A percentile compares a stretch with the other conserved stretches of the same genome.
Conservation (phyloP, 2,888 invertebrate species). For the Drosophila colorata region DNA sequence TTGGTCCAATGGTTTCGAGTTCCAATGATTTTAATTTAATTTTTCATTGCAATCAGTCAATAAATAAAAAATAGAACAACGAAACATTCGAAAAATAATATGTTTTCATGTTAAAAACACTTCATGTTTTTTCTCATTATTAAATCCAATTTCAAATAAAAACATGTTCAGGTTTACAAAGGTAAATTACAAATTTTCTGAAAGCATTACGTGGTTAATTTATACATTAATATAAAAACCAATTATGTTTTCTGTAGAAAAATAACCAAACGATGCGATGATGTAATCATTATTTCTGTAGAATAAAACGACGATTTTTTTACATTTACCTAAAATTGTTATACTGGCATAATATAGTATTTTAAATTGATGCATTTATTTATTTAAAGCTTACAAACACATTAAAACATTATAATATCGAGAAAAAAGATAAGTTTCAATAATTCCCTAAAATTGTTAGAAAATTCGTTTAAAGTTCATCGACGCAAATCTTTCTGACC, state of each 20-base stretch:
- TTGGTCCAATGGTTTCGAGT: neutral
- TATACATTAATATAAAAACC: too few species aligned
- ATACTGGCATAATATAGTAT: too few species aligned
- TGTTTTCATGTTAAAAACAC: neutral
- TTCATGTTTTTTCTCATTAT: too few species aligned
- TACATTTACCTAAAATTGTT: too few species aligned
- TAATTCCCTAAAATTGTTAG: neutral
- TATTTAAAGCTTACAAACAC: neutral
- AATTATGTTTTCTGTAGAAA: too few species aligned
- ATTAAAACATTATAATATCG: neutral
- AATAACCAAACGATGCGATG: neutral
- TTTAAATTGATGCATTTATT: too few species aligned
- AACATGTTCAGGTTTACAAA: neutral
- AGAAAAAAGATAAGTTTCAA: neutral
- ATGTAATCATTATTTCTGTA: neutral
- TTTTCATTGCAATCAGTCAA: neutral
- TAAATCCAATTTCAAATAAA: neutral
- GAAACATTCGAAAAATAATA: neutral
- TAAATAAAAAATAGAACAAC: neutral
- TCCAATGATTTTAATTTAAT: neutral
- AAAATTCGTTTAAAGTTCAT: slow-evolving; percentile 20
- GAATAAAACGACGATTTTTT: neutral
- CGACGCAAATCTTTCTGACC: neutral
- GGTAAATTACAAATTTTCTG: neutral
- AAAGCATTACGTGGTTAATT: too few species aligned